These are phyloP conservation scores for Apis florea DNA, from an alignment of 1,140 invertebrate species.

Conservation along the genomic window DNA sequence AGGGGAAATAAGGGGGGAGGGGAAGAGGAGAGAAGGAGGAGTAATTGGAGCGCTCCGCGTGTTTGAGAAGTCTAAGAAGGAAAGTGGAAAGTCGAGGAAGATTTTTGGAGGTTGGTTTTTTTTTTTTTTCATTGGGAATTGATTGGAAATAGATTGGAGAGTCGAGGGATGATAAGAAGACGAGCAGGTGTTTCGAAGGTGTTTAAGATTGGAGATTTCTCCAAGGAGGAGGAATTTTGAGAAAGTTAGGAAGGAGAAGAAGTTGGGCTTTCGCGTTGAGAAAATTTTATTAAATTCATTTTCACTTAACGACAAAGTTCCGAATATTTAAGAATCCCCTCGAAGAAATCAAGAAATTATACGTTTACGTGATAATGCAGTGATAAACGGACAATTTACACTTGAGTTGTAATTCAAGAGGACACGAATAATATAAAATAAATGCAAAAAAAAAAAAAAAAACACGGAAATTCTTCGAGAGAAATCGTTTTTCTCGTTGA, in stretches of 20 bases:
- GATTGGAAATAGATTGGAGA: too few relatives aligned
- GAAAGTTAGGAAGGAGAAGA: too few relatives aligned
- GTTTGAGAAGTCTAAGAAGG: background rate
- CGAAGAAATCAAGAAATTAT: background rate
- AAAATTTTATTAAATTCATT: too few relatives aligned
- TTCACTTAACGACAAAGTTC: too few relatives aligned
- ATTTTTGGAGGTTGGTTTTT: too few relatives aligned
- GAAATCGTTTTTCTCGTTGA: background rate
- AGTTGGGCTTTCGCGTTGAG: too few relatives aligned
- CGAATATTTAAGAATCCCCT: background rate
- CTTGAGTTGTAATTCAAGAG: background rate
- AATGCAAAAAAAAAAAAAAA: background rate
- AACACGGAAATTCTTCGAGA: background rate
- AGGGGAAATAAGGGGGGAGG: background rate
- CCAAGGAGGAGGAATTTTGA: too few relatives aligned
- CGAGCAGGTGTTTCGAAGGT: too few relatives aligned
- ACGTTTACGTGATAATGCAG: background rate
- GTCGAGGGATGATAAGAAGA: too few relatives aligned
- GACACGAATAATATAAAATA: background rate
- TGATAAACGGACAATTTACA: background rate
- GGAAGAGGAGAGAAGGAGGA: background rate
- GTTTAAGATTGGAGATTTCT: too few relatives aligned
- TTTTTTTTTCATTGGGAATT: too few relatives aligned
- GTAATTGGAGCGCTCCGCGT: slow-evolving; percentile 10
- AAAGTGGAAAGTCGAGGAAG: too few relatives aligned